Percentiles rank a stretch among this genome's conserved stretches.
These are phyloP conservation scores for Trichosurus vulpecula DNA, from an alignment of 2,797 vertebrate species.

Conservation along the genomic window DNA sequence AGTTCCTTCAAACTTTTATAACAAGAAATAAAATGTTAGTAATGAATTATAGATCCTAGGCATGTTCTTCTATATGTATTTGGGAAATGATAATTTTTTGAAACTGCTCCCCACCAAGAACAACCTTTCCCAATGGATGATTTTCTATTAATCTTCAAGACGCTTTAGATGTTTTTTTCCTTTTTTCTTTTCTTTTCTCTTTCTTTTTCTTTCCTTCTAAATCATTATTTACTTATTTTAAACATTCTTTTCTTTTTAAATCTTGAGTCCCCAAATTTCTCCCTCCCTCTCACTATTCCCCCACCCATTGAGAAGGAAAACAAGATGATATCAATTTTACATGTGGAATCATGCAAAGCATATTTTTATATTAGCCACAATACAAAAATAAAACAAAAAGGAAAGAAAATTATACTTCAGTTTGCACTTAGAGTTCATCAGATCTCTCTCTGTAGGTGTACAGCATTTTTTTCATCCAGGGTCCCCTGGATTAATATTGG, in stretches of 20 bases:
- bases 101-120: too few relatives aligned
- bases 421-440: neutral
- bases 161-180: too few relatives aligned
- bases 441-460: neutral
- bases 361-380: neutral
- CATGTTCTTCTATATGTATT: too few relatives aligned
- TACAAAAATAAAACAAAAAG: neutral
- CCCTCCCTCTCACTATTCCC: neutral
- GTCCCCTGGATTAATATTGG: neutral
- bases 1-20: too few relatives aligned
- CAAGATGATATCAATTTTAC: neutral
- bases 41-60: too few relatives aligned
- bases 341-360: neutral
- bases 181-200: too few relatives aligned
- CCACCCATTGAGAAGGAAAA: neutral
- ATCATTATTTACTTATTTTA: neutral
- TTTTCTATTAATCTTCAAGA: too few relatives aligned
- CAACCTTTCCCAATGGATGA: too few relatives aligned
- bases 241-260: neutral
- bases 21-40: too few relatives aligned
- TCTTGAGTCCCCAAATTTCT: neutral
- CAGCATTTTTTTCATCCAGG: neutral
- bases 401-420: too few relatives aligned
- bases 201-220: too few relatives aligned
- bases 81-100: too few relatives aligned